Conservation (phyloP, 2,113 vertebrate species). For the Stegastes partitus region DNA sequence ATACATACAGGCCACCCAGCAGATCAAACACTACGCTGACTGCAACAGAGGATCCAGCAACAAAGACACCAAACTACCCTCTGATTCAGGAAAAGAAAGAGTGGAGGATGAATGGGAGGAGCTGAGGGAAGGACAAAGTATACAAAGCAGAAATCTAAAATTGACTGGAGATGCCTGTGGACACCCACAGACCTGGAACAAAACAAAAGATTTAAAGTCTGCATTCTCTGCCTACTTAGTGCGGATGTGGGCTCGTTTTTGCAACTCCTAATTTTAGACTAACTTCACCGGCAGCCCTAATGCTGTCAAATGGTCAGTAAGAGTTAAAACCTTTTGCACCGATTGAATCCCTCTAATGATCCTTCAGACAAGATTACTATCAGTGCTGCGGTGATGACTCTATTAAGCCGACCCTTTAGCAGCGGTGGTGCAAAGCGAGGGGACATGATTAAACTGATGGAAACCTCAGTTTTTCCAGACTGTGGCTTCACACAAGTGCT, state of each 20-base stretch:
- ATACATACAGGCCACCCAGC: slow-evolving; percentile 61
- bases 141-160: slow-evolving; percentile 36
- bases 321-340: slow-evolving; percentile 12
- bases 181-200: slow-evolving; percentile 50
- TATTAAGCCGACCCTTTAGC: slow-evolving; percentile 15
- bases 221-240: slow-evolving; percentile 60
- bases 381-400: slow-evolving; percentile 13
- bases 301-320: slow-evolving; percentile 56
- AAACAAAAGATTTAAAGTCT: slow-evolving; percentile 72
- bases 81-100: slow-evolving; percentile 28
- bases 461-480: neutral
- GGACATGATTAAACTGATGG: slow-evolving; percentile 3
- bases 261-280: slow-evolving; percentile 38
- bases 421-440: slow-evolving; percentile 4
- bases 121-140: slow-evolving; percentile 14
- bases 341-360: slow-evolving; percentile 19
- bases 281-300: slow-evolving; percentile 54
- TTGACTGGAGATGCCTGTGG: slow-evolving; percentile 48
- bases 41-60: slow-evolving; percentile 43
- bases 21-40: slow-evolving; percentile 54
- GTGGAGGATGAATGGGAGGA: slow-evolving; percentile 24
- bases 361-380: neutral
- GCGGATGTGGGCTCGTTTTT: slow-evolving; percentile 43
- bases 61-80: slow-evolving; percentile 43
- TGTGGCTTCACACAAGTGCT: neutral